Percentiles rank a stretch among this genome's conserved stretches.
Evolutionary conservation across 2,888 invertebrate species (phyloP).

Genomic region (Drosophila greeni): DNA sequence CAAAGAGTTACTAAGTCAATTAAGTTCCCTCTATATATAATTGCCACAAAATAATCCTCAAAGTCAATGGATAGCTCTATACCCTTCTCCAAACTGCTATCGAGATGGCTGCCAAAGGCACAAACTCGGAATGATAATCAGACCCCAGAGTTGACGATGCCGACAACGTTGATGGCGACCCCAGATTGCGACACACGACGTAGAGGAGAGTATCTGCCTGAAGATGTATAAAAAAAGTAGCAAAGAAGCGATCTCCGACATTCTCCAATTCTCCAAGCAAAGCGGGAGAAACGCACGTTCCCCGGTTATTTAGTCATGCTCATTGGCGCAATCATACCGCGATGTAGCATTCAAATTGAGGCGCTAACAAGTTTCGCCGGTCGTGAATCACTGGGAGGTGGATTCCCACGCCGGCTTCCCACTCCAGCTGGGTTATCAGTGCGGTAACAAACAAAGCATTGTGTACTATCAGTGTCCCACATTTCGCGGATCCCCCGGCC

Average conservation of each 20-base stretch:
- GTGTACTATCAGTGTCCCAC: constrained; percentile 40
- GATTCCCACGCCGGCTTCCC: constrained; percentile 30
- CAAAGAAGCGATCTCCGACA: constrained; percentile 12
- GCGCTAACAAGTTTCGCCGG: constrained; percentile 35
- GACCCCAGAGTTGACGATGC: constrained; percentile 19
- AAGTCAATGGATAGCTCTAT: background rate
- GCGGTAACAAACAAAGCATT: constrained; percentile 30
- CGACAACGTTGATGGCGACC: constrained; percentile 38
- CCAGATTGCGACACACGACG: constrained; percentile 44
- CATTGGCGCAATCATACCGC: constrained; percentile 36
- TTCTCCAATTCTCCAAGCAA: constrained; percentile 22
- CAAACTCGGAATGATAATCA: constrained; percentile 43
- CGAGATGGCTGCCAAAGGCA: constrained; percentile 38
- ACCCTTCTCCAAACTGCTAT: constrained; percentile 12
- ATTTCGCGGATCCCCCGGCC: constrained; percentile 19
- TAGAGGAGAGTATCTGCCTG: constrained; percentile 20
- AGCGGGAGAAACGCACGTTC: constrained; percentile 27
- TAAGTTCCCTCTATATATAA: background rate
- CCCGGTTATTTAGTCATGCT: constrained; percentile 23
- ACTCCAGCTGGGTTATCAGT: constrained; percentile 25
- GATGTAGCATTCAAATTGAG: constrained; percentile 22
- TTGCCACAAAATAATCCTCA: constrained; percentile 1
- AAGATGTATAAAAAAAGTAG: constrained; percentile 10
- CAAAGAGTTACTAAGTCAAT: background rate
- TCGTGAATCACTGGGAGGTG: constrained; percentile 24